These are phyloP conservation scores for Diabrotica undecimpunctata DNA, from an alignment of 1,140 invertebrate genomes.

Conservation along the genomic window DNA sequence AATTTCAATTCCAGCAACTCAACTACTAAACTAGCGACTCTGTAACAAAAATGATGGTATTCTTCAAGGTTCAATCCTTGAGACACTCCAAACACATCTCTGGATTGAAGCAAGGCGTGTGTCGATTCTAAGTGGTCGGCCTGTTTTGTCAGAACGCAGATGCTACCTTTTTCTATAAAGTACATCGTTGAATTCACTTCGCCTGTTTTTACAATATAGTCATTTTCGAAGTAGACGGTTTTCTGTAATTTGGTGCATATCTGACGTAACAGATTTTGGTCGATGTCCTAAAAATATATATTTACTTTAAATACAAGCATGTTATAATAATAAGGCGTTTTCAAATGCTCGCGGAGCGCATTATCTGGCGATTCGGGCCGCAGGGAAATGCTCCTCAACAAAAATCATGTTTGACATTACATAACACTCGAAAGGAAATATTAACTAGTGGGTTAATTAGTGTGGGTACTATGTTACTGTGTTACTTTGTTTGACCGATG, in stretches of 20 bases:
- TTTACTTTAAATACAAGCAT: background rate
- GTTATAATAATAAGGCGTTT: too few species aligned
- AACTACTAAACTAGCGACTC: background rate
- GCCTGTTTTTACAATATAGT: conserved; percentile 13
- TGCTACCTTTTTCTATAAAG: conserved; percentile 10
- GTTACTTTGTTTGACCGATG: too few species aligned
- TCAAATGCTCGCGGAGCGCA: too few species aligned
- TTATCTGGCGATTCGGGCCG: too few species aligned
- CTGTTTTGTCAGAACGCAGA: conserved; percentile 11
- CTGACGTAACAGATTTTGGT: conserved; percentile 11
- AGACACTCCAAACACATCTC: conserved; percentile 16
- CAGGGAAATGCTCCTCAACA: too few species aligned
- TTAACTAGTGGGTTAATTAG: too few species aligned
- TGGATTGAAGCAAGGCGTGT: conserved; percentile 6
- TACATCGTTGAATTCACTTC: conserved; percentile 12
- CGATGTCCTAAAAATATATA: conserved; percentile 23
- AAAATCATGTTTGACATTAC: too few species aligned
- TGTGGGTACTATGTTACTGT: too few species aligned
- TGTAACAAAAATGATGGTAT: conserved; percentile 9
- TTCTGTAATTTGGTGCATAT: conserved; percentile 11
- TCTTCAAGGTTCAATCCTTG: conserved; percentile 9
- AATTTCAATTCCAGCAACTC: conserved; percentile 12
- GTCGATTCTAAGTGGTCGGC: background rate
- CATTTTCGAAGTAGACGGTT: conserved; percentile 2
- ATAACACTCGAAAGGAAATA: too few species aligned